Evolutionary conservation across 2,113 vertebrate species (phyloP).

Genomic region (Dolichotis patagonum): DNA sequence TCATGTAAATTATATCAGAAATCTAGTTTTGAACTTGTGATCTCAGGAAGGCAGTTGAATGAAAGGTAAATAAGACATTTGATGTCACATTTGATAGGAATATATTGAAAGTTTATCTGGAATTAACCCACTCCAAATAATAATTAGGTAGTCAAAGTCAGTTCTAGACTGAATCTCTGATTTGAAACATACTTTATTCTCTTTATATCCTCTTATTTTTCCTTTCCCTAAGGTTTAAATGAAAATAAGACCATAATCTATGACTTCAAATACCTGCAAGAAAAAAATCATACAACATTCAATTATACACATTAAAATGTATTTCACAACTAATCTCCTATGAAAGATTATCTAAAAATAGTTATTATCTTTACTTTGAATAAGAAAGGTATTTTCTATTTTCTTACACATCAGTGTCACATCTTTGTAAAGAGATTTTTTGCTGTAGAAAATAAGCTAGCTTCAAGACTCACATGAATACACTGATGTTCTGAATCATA

Average conservation of each 20-base stretch:
- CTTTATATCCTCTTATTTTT: not conserved
- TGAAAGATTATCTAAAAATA: not conserved
- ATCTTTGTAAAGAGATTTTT: not conserved
- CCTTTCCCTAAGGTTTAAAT: not conserved
- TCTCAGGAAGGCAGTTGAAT: not conserved
- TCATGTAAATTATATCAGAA: not conserved
- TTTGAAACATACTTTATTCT: not conserved
- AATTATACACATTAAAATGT: not conserved
- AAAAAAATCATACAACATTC: not conserved
- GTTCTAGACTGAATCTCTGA: not conserved
- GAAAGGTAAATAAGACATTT: not conserved
- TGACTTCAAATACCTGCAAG: too few relatives aligned
- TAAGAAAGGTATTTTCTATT: not conserved
- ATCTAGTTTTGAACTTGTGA: not conserved
- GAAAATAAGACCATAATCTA: not conserved
- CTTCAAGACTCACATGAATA: not conserved
- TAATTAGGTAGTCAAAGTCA: not conserved
- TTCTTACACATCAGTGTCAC: not conserved
- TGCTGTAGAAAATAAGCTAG: not conserved
- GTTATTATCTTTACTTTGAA: not conserved
- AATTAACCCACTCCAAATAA: not conserved
- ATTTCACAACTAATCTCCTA: not conserved
- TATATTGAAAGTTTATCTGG: not conserved
- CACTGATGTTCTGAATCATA: not conserved
- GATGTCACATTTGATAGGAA: not conserved